Evolutionary conservation across 2,113 vertebrate species (phyloP).

Genomic region (Anas platyrhynchos): DNA sequence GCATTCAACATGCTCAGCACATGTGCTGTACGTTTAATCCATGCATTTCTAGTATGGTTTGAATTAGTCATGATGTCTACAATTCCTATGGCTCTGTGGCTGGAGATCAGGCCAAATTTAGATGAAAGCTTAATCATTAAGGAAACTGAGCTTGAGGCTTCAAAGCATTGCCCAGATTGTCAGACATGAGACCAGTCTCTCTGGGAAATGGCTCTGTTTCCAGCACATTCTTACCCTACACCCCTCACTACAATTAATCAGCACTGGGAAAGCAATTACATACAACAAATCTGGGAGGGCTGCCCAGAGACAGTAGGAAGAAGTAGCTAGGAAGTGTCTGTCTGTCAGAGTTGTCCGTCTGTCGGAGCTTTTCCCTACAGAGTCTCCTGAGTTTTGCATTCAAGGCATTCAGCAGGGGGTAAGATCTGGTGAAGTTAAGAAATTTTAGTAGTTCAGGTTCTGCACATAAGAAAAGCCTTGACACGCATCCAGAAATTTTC

Average conservation of each 20-base stretch:
- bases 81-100: neutral
- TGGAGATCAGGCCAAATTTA: constrained; percentile 1
- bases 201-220: neutral
- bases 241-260: neutral
- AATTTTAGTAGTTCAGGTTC: neutral
- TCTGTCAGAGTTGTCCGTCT: neutral
- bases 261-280: constrained; percentile 14
- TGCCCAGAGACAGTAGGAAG: neutral
- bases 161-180: neutral
- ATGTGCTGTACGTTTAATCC: neutral
- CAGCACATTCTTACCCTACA: neutral
- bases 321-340: neutral
- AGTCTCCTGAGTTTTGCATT: neutral
- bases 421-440: neutral
- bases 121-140: constrained; percentile 14
- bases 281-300: neutral
- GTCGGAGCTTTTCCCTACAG: neutral
- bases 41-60: neutral
- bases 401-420: neutral
- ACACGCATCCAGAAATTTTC: neutral
- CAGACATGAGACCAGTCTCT: neutral
- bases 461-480: neutral
- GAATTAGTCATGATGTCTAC: constrained; percentile 1
- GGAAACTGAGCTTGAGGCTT: neutral
- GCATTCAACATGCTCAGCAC: neutral